phyloP scores from a whole-genome alignment of 2,113 vertebrate genomes.

The Mesembrinibis cayennensis region DNA sequence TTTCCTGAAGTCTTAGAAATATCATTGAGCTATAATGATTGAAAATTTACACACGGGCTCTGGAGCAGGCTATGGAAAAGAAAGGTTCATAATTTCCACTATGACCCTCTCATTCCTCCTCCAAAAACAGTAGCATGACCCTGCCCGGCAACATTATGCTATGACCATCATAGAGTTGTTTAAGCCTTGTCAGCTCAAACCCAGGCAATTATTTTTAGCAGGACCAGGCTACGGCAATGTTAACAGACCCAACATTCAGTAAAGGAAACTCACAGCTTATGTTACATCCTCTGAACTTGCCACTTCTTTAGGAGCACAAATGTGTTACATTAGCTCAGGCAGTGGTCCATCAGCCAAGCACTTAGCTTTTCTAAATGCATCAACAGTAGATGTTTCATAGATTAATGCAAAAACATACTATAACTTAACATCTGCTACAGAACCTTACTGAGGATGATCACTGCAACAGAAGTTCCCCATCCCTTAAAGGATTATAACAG shows the following conservation, averaged over 20 bases:
- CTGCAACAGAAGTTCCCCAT: neutral
- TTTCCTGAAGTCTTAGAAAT: neutral
- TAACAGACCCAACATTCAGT: neutral
- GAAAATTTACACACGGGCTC: neutral
- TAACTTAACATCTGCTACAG: neutral
- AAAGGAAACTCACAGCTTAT: neutral
- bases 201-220: neutral
- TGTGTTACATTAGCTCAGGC: neutral
- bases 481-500: neutral
- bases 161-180: neutral
- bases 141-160: rapidly evolving
- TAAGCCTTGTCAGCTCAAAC: neutral
- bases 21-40: rapidly evolving
- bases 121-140: neutral
- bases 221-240: neutral
- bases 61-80: neutral
- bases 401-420: neutral
- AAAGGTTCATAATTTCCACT: neutral
- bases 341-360: neutral
- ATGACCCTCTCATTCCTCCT: neutral
- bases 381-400: neutral
- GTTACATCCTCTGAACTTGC: neutral
- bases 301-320: neutral
- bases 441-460: neutral
- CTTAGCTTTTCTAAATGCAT: neutral